Conservation (phyloP, 2,888 invertebrate genomes). For the Polyommatus icarus region DNA sequence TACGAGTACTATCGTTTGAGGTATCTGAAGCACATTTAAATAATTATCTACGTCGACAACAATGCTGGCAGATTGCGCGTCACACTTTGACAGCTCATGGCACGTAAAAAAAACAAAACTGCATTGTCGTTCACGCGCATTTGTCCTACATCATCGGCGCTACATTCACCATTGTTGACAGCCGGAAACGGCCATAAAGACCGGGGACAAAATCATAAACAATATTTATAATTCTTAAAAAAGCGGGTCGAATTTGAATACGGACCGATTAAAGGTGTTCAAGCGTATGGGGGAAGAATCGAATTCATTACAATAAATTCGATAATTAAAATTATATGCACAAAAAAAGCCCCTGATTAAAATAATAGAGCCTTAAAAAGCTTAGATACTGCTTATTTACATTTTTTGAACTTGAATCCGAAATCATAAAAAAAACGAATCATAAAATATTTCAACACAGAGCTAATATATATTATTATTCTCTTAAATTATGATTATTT, state of each 20-base stretch:
- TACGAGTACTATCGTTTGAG: neutral
- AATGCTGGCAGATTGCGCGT: slow-evolving; percentile 46
- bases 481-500: no score
- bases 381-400: neutral
- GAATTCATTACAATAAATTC: slow-evolving; percentile 55
- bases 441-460: neutral
- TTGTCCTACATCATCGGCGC: slow-evolving; percentile 62
- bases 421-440: neutral
- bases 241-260: slow-evolving; percentile 65
- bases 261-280: slow-evolving; percentile 57
- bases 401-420: neutral
- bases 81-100: slow-evolving; percentile 42
- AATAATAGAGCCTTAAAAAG: neutral
- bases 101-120: slow-evolving; percentile 39
- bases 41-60: slow-evolving; percentile 35
- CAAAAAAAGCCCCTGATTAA: neutral
- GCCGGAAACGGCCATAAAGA: slow-evolving; percentile 72
- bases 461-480: neutral
- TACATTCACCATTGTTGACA: slow-evolving; percentile 70
- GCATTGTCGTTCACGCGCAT: slow-evolving; percentile 47
- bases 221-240: slow-evolving; percentile 65
- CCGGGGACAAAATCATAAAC: slow-evolving; percentile 66
- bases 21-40: slow-evolving; percentile 27
- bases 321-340: slow-evolving; percentile 51
- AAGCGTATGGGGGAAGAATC: slow-evolving; percentile 50